A percentile compares a stretch with the other conserved stretches of the same genome.
Evolutionary conservation across 2,888 invertebrate species (phyloP).

Genomic region (Parapristionchus giblindavisi): DNA sequence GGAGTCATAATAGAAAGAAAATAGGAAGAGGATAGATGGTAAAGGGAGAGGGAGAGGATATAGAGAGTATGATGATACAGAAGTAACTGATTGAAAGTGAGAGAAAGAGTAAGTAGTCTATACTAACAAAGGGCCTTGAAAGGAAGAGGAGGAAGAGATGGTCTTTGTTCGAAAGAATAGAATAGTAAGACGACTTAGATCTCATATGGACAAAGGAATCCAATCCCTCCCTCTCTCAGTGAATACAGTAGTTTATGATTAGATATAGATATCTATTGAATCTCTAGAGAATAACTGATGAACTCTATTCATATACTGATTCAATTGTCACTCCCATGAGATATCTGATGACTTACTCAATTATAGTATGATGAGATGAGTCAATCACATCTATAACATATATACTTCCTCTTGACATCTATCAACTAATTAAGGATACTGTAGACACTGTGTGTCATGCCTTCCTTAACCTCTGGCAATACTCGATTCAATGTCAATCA

Average conservation of each 20-base stretch:
- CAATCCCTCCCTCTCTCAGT: conserved; percentile 19
- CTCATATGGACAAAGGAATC: conserved; percentile 4
- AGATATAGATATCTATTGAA: too few relatives aligned
- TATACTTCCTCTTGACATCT: too few relatives aligned
- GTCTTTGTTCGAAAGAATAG: conserved; percentile 29
- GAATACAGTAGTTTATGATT: conserved; percentile 33
- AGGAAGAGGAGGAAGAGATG: conserved; percentile 26
- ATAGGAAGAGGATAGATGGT: conserved; percentile 16
- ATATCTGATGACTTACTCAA: too few relatives aligned
- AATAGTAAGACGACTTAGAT: conserved; percentile 31
- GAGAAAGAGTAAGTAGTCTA: conserved; percentile 33
- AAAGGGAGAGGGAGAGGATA: conserved; percentile 20
- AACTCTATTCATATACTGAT: conserved; percentile 32
- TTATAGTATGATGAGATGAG: too few relatives aligned
- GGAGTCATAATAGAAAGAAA: neutral
- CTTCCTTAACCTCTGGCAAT: too few relatives aligned
- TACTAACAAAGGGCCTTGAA: conserved; percentile 6
- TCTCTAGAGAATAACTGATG: conserved; percentile 26
- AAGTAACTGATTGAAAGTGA: conserved; percentile 14
- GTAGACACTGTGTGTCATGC: too few relatives aligned
- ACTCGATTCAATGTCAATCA: too few relatives aligned
- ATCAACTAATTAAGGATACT: too few relatives aligned
- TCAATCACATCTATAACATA: too few relatives aligned
- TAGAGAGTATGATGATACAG: conserved; percentile 2
- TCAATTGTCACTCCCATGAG: too few relatives aligned